phyloP scores from a whole-genome alignment of 2,888 invertebrate species.

The Sesamia inferens region DNA sequence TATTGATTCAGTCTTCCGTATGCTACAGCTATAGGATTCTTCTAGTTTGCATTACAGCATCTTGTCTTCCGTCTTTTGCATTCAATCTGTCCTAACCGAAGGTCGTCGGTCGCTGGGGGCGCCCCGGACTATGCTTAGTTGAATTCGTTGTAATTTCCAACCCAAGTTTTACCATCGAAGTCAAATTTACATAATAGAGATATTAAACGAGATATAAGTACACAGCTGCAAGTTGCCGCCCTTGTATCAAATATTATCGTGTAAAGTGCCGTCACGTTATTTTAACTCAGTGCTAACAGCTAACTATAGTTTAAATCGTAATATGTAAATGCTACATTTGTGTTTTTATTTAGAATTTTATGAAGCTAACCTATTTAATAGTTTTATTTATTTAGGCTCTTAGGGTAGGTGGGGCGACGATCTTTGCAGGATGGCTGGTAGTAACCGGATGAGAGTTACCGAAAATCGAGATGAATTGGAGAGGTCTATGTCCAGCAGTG shows the following conservation, averaged over 20 bases:
- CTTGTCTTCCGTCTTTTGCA: too few species aligned
- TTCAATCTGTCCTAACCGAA: too few species aligned
- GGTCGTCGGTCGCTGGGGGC: too few species aligned
- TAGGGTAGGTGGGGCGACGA: background rate
- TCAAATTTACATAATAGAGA: slow-evolving; percentile 30
- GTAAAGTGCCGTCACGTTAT: slow-evolving; percentile 63
- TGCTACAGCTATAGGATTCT: too few species aligned
- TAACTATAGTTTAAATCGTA: slow-evolving; percentile 16
- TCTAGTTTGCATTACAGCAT: too few species aligned
- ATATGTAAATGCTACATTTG: background rate
- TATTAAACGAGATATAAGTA: slow-evolving; percentile 19
- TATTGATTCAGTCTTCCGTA: too few species aligned
- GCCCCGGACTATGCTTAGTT: too few species aligned
- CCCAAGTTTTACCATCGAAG: background rate
- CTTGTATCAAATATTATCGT: slow-evolving; percentile 74
- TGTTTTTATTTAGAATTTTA: background rate
- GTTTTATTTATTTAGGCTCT: background rate
- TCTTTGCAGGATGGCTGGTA: too few species aligned
- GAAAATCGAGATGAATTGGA: too few species aligned
- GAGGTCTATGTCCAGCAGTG: too few species aligned
- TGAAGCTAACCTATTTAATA: background rate
- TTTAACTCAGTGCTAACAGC: slow-evolving; percentile 12
- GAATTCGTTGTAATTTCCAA: background rate
- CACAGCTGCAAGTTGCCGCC: slow-evolving; percentile 60
- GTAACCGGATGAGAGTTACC: too few species aligned